Conservation (phyloP, 2,113 vertebrate species). For the Pleuronectes platessa region DNA sequence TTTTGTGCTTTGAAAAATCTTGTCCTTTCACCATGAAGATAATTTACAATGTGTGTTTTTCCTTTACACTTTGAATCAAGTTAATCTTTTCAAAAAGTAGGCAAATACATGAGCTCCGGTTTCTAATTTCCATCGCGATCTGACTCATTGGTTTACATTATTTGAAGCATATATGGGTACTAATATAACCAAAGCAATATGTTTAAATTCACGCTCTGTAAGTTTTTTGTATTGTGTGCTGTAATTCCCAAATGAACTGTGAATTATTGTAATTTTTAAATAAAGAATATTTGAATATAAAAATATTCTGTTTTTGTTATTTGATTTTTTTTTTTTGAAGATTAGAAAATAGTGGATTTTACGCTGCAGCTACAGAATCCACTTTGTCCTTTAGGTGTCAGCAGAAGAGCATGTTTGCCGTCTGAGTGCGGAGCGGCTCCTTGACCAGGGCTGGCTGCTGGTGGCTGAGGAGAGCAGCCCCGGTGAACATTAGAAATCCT, state of each 20-base stretch:
- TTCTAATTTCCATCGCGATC: slow-evolving; percentile 23
- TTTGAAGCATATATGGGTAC: slow-evolving; percentile 51
- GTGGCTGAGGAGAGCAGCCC: background rate
- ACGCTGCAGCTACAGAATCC: slow-evolving; percentile 46
- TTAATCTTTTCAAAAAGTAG: background rate
- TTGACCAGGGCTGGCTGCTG: background rate
- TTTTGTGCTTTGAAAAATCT: slow-evolving; percentile 31
- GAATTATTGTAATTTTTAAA: slow-evolving; percentile 76
- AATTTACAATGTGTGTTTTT: slow-evolving; percentile 15
- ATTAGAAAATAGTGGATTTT: background rate
- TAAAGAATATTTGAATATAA: slow-evolving; percentile 63
- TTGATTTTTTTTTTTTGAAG: background rate
- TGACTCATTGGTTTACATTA: slow-evolving; percentile 45
- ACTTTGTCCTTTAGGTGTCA: slow-evolving; percentile 82
- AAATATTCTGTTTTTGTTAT: background rate
- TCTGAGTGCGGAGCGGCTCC: slow-evolving; percentile 24
- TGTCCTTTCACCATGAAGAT: slow-evolving; percentile 1
- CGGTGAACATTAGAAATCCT: slow-evolving; percentile 10
- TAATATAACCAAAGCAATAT: slow-evolving; percentile 69
- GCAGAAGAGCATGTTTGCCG: slow-evolving; percentile 55
- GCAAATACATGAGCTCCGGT: background rate
- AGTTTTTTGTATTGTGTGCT: slow-evolving; percentile 55
- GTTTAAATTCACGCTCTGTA: slow-evolving; percentile 44
- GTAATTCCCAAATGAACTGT: slow-evolving; percentile 73
- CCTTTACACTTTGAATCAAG: slow-evolving; percentile 35